Evolutionary conservation across 2,797 vertebrate genomes (phyloP).

Genomic region (Platyrinchus mystaceus): DNA sequence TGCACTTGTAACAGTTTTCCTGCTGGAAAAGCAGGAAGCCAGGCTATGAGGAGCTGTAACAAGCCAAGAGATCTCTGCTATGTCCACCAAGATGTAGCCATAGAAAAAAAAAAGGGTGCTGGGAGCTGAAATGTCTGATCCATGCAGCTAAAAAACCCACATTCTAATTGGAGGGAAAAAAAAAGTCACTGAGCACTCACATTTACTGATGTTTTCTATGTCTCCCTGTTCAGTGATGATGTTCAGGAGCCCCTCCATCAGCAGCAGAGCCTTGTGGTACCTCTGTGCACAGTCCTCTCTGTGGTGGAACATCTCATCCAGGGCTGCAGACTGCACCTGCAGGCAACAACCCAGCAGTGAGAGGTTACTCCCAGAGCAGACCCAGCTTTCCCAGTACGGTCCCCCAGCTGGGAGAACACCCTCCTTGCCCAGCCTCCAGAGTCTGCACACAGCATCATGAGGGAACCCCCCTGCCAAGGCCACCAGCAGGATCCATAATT

Average conservation of each 20-base stretch:
- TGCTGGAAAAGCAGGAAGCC: background rate
- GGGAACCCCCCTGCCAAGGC: background rate
- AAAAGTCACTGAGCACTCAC: conserved; percentile 70
- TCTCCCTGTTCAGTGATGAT: conserved; percentile 88
- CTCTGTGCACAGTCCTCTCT: conserved; percentile 86
- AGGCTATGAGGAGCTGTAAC: background rate
- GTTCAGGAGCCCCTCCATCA: conserved; percentile 92
- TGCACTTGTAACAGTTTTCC: background rate
- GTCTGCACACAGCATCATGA: background rate
- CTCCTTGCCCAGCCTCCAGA: background rate
- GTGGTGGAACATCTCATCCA: conserved; percentile 97
- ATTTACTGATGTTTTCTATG: conserved; percentile 88
- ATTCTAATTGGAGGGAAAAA: background rate
- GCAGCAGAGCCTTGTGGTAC: conserved; percentile 92
- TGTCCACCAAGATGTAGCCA: background rate
- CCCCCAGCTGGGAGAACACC: fast-evolving
- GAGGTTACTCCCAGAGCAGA: background rate
- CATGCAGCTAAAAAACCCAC: background rate
- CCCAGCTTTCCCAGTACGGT: background rate
- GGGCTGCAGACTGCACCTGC: conserved; percentile 92
- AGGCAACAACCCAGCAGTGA: background rate
- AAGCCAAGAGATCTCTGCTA: background rate
- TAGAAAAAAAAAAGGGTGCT: background rate
- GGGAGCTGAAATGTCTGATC: background rate
- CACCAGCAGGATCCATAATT: background rate